These are phyloP conservation scores for Galeruca laticollis DNA, from an alignment of 2,888 invertebrate genomes.

Conservation along the genomic window DNA sequence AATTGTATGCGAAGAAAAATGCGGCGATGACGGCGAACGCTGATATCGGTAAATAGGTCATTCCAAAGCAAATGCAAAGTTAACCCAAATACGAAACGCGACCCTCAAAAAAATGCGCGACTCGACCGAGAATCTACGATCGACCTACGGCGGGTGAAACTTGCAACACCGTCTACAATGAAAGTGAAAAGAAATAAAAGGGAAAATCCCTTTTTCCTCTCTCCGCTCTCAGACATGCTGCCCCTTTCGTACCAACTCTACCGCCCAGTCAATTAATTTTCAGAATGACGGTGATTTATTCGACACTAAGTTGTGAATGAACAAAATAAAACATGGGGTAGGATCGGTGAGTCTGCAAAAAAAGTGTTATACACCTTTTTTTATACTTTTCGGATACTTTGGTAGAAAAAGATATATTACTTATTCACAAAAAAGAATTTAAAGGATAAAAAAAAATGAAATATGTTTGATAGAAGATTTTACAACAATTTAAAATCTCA, in stretches of 20 bases:
- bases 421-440: no score
- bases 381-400: no score
- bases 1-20: not conserved
- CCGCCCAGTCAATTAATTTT: constrained; percentile 32
- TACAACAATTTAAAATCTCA: no score
- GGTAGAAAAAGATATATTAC: no score
- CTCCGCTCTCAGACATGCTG: constrained; percentile 9
- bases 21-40: constrained; percentile 9
- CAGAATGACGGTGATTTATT: constrained; percentile 34
- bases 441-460: no score
- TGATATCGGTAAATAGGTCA: constrained; percentile 33
- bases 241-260: constrained; percentile 16
- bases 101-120: constrained; percentile 46
- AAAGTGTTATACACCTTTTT: not conserved
- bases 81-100: constrained; percentile 40
- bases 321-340: constrained; percentile 16
- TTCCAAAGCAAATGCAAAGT: constrained; percentile 38
- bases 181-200: constrained; percentile 36
- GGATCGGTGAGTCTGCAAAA: not conserved
- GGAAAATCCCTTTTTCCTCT: constrained; percentile 27
- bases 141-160: constrained; percentile 26
- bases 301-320: constrained; percentile 32
- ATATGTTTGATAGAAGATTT: no score
- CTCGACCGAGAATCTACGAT: constrained; percentile 38
- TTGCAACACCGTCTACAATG: constrained; percentile 36